Conservation (phyloP, 1,140 invertebrate genomes). For the Ptiloglossa arizonensis region DNA sequence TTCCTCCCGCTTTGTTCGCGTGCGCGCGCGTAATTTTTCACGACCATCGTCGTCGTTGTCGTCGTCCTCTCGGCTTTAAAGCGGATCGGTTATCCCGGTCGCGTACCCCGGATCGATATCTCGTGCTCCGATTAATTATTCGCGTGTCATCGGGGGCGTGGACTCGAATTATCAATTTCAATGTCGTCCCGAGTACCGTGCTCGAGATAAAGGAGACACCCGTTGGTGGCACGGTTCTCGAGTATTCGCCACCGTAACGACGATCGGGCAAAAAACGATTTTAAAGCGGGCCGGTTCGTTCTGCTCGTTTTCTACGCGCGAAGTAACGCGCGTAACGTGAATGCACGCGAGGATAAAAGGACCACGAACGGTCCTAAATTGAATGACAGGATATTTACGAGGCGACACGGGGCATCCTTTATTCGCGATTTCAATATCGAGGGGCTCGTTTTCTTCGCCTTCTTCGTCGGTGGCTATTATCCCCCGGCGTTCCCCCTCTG, state of each 20-base stretch:
- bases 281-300: not conserved
- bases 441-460: not conserved
- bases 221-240: not conserved
- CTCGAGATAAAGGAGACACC: not conserved
- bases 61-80: not conserved
- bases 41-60: too few relatives aligned
- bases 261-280: not conserved
- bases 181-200: not conserved
- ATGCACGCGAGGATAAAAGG: constrained; percentile 8
- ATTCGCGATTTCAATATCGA: constrained; percentile 13
- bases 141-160: not conserved
- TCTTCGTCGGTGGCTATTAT: not conserved
- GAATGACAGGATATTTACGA: constrained; percentile 10
- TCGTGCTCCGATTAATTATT: constrained; percentile 1
- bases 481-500: too few relatives aligned
- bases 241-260: not conserved
- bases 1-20: too few relatives aligned
- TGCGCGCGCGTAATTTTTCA: too few relatives aligned
- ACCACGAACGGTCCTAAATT: not conserved
- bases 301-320: not conserved
- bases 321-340: not conserved
- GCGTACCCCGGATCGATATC: not conserved
- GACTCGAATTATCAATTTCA: not conserved
- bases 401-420: not conserved
- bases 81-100: not conserved